Base-by-base conservation (phyloP, 2,888 invertebrate species). In the Pyralis farinalis region DNA sequence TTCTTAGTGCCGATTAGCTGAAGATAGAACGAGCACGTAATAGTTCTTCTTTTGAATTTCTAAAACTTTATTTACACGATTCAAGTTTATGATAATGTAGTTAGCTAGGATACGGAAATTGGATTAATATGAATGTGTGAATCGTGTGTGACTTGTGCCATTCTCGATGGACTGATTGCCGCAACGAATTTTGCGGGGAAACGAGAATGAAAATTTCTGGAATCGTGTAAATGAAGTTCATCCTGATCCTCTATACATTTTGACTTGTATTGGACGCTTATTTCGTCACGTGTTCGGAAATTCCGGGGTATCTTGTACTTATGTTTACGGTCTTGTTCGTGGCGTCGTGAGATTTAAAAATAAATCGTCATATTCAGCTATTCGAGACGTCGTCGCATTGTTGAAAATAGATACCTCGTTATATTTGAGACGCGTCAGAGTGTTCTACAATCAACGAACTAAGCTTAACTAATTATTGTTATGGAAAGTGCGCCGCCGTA, bases 261-360 rank as follows among this genome's bases (percentile, higher is more conserved):
- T 3, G 7, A 5, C 16, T 16, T 16, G 16, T 25, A 25, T 5
- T 25, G 8, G 7, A 8, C 25, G n/a, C 25, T 25, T 8, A 25
- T 5, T 25, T 25, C 25, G 25, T 8, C 25, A 25, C 25, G 25
- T 25, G 31, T 6, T 11, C 21, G 32, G 12, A 12, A 38, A 12
- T 31, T 11, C 12, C 25, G 37, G 12, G 37, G 36, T 36, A 29
- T 31, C 37, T 37, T 16, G 37, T 38, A 38, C 37, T 38, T 38
- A 38, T 25, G 25, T 22, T 35, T 30, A 37, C 30, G 11, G 37
- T 7, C 16, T 36, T 32, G 12, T 9, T 4, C 32, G 22, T 25
- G 12, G 12, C 7, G 31, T 22, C 31, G 31, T 38, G 37, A 38
- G 37, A 38, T 32, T 38, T 38, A 38, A 32, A 32, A 38, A 38